Conservation (phyloP, 2,797 vertebrate species). For the Galago senegalensis region DNA sequence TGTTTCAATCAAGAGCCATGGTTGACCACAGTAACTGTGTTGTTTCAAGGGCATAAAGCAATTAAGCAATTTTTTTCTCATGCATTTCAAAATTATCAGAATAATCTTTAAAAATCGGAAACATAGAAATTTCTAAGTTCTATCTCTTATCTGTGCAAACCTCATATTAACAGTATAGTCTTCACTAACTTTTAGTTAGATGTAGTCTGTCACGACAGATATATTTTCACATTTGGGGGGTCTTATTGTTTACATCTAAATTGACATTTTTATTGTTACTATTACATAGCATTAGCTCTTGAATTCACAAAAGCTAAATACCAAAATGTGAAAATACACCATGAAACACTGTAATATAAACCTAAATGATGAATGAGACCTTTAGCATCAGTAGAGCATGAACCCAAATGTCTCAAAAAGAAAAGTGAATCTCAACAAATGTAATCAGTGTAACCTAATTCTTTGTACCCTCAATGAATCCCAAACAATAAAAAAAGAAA, state of each 20-base stretch:
- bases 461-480: no score
- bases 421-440: neutral
- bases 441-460: neutral
- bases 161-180: neutral
- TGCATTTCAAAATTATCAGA: neutral
- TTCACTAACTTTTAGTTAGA: neutral
- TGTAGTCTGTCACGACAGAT: neutral
- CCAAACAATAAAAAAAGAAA: no score
- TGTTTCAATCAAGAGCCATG: accelerated
- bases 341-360: neutral
- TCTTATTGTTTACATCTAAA: neutral
- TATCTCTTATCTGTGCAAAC: neutral
- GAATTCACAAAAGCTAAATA: neutral
- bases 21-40: neutral
- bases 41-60: neutral
- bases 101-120: neutral
- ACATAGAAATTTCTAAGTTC: neutral
- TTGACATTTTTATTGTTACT: neutral
- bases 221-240: neutral
- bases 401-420: neutral
- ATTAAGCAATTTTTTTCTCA: neutral
- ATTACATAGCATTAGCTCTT: neutral
- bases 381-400: neutral
- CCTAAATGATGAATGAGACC: neutral
- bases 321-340: neutral